These are phyloP conservation scores for Xiphophorus couchianus DNA, from an alignment of 2,113 vertebrate genomes.

Conservation along the genomic window DNA sequence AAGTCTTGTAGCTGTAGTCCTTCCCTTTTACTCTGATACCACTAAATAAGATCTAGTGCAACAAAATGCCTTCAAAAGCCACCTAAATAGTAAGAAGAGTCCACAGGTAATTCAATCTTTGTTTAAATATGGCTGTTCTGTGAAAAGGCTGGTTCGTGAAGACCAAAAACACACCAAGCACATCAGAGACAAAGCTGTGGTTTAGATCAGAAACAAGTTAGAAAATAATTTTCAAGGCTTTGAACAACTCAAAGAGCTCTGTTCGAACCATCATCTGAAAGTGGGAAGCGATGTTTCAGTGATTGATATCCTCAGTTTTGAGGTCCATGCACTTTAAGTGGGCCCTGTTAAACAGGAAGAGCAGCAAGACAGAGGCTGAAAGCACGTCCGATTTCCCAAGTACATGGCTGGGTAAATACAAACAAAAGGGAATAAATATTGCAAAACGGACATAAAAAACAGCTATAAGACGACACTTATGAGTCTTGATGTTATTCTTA, in stretches of 20 bases:
- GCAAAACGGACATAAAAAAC: background rate
- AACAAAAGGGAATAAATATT: background rate
- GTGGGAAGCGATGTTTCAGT: too few species aligned
- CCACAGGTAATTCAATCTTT: too few species aligned
- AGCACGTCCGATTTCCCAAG: background rate
- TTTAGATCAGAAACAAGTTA: background rate
- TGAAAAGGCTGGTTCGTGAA: background rate
- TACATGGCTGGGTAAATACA: background rate
- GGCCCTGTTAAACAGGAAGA: background rate
- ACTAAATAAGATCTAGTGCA: too few species aligned
- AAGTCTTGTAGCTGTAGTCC: too few species aligned
- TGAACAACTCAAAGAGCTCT: background rate
- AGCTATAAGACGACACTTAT: background rate
- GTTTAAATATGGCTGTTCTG: too few species aligned
- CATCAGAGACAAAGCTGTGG: background rate
- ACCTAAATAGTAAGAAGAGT: too few species aligned
- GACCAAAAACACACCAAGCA: background rate
- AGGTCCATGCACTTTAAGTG: background rate
- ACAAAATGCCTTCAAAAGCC: too few species aligned
- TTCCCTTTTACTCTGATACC: too few species aligned
- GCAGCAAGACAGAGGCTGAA: background rate
- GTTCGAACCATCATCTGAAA: background rate
- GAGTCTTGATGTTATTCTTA: too few species aligned
- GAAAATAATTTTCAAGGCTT: background rate
- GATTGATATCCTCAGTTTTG: too few species aligned